These are phyloP conservation scores for Pollenia griseotomentosa DNA, from an alignment of 2,888 invertebrate species.

Conservation along the genomic window DNA sequence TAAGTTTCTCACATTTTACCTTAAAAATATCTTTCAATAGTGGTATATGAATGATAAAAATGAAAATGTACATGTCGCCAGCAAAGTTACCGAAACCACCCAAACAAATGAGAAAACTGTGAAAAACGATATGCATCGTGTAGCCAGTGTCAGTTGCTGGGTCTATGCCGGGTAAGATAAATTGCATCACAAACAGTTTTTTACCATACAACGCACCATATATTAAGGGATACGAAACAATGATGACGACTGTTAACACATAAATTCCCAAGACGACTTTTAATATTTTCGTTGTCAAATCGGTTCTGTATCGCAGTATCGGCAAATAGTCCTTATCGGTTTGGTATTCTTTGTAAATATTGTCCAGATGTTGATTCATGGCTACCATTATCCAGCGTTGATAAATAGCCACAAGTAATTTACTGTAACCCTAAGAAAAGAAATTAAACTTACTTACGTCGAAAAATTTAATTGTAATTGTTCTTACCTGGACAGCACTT, in stretches of 20 bases:
- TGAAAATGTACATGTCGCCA: slow-evolving; percentile 78
- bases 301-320: slow-evolving; percentile 71
- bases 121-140: slow-evolving; percentile 65
- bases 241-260: accelerated
- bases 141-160: slow-evolving; percentile 72
- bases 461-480: neutral
- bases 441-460: neutral
- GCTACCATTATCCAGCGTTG: slow-evolving; percentile 33
- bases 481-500: slow-evolving; percentile 74
- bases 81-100: slow-evolving; percentile 78
- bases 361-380: slow-evolving; percentile 65
- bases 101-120: slow-evolving; percentile 67
- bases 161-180: slow-evolving; percentile 76
- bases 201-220: slow-evolving; percentile 29
- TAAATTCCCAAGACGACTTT: slow-evolving; percentile 68
- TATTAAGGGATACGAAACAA: slow-evolving; percentile 71
- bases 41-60: slow-evolving; percentile 76
- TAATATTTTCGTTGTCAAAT: slow-evolving; percentile 66
- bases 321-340: slow-evolving; percentile 68
- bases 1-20: slow-evolving; percentile 76
- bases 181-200: slow-evolving; percentile 76
- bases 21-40: slow-evolving; percentile 77
- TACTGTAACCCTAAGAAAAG: slow-evolving; percentile 35
- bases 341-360: slow-evolving; percentile 76
- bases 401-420: slow-evolving; percentile 6